Evolutionary conservation across 1,140 invertebrate species (phyloP).

Genomic region (Cyphomyrmex costatus): DNA sequence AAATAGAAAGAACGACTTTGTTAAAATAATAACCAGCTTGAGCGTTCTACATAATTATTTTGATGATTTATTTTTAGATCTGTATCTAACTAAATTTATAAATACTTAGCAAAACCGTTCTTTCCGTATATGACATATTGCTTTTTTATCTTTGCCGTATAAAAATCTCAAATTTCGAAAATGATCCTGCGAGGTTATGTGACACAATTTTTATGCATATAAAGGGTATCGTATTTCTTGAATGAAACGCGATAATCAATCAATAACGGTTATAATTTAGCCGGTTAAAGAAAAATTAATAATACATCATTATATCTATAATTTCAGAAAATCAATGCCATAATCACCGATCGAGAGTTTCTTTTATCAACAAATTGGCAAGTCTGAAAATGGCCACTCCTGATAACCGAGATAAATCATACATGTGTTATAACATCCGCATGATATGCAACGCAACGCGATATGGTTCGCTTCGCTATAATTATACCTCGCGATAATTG

Average conservation of each 20-base stretch:
- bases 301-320: background rate
- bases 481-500: background rate
- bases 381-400: slow-evolving; percentile 7
- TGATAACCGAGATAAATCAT: slow-evolving; percentile 41
- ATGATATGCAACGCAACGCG: background rate
- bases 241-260: background rate
- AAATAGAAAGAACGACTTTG: no score
- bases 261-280: background rate
- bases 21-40: no score
- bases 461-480: background rate
- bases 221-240: slow-evolving; percentile 16
- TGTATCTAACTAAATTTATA: no score
- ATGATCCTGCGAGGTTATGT: background rate
- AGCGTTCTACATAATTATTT: no score
- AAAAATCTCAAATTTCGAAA: background rate
- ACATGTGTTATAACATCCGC: slow-evolving; percentile 7
- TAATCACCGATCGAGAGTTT: background rate
- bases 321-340: background rate
- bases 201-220: background rate
- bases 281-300: slow-evolving; percentile 16
- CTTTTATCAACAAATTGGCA: slow-evolving; percentile 35
- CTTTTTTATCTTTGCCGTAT: background rate
- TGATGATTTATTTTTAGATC: no score
- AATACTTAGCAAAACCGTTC: no score
- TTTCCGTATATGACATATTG: background rate